phyloP scores from a whole-genome alignment of 2,888 invertebrate species.

The Tipula unca region DNA sequence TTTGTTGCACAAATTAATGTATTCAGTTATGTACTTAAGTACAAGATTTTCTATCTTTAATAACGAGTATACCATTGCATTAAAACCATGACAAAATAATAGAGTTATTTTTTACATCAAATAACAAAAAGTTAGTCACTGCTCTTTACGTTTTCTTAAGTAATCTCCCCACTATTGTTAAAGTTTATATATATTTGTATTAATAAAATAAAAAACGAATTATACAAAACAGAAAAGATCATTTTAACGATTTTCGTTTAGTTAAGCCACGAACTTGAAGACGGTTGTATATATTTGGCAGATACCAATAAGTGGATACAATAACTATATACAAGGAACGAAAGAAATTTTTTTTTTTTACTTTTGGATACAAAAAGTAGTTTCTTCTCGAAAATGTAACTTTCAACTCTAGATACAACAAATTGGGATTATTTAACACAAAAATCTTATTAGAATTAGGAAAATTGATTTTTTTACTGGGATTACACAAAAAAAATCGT shows the following conservation, averaged over 20 bases:
- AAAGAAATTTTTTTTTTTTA: neutral
- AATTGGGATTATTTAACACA: neutral
- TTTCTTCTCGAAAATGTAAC: neutral
- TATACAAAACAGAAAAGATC: neutral
- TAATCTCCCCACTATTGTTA: neutral
- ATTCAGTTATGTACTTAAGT: neutral
- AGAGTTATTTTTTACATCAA: neutral
- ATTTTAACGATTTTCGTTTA: neutral
- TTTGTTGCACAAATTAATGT: neutral
- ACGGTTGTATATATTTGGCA: neutral
- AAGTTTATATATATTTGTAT: neutral
- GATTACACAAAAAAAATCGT: neutral
- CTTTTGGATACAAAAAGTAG: neutral
- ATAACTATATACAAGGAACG: neutral
- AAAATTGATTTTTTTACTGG: neutral
- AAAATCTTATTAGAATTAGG: neutral
- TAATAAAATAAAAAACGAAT: neutral
- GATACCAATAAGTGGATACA: neutral
- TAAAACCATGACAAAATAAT: neutral
- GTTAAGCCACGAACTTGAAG: constrained; percentile 8
- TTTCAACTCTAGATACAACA: neutral
- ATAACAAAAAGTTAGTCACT: neutral
- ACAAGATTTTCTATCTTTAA: too few relatives aligned
- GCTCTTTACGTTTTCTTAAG: neutral
- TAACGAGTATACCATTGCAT: too few relatives aligned